These are phyloP conservation scores for Laothoe populi DNA, from an alignment of 2,888 invertebrate genomes.

Conservation along the genomic window DNA sequence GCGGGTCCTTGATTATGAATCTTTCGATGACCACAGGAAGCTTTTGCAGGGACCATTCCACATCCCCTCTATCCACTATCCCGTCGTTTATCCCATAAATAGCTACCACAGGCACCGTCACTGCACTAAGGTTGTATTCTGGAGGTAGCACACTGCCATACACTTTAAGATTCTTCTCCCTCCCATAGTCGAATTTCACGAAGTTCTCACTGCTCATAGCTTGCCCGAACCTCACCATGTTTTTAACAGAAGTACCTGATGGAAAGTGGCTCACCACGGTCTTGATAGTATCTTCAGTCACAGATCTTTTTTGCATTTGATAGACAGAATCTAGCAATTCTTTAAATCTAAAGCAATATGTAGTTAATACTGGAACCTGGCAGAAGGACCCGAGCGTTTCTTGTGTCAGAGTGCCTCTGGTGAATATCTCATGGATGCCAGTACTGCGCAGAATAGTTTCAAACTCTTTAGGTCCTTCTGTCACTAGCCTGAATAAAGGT, in stretches of 20 bases:
- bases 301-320: conserved; percentile 54
- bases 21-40: conserved; percentile 84
- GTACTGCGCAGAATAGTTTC: conserved; percentile 43
- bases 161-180: conserved; percentile 48
- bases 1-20: conserved; percentile 80
- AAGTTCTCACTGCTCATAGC: conserved; percentile 51
- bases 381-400: conserved; percentile 60
- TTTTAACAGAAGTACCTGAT: conserved; percentile 59
- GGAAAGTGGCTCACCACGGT: conserved; percentile 61
- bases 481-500: conserved; percentile 40
- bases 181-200: conserved; percentile 66
- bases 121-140: conserved; percentile 57
- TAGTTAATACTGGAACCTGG: conserved; percentile 47
- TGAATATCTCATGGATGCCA: conserved; percentile 57
- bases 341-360: conserved; percentile 46
- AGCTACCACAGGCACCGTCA: conserved; percentile 55
- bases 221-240: conserved; percentile 65
- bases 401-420: conserved; percentile 57
- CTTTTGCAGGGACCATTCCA: conserved; percentile 75
- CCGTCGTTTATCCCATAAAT: conserved; percentile 77
- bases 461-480: conserved; percentile 37
- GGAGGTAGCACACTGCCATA: conserved; percentile 63
- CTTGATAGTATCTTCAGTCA: conserved; percentile 51
- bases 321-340: conserved; percentile 50
- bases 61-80: conserved; percentile 85